phyloP scores from a whole-genome alignment of 2,888 invertebrate genomes.

The Dryobotodes eremita region DNA sequence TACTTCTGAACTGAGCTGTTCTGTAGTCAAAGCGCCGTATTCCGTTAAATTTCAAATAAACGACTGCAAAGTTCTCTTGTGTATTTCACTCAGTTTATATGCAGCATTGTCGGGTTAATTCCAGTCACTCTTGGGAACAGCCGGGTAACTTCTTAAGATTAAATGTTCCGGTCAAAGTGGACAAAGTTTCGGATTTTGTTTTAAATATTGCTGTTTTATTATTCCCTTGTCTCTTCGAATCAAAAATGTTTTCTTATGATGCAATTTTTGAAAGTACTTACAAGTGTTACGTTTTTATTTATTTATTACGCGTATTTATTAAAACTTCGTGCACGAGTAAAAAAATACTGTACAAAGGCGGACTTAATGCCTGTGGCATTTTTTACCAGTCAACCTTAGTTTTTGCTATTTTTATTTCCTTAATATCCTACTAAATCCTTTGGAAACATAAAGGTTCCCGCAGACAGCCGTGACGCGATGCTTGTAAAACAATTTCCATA shows the following conservation, averaged over 20 bases:
- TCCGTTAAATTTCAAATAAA: constrained; percentile 48
- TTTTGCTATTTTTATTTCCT: neutral
- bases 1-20: constrained; percentile 19
- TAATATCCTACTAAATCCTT: neutral
- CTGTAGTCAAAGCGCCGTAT: constrained; percentile 46
- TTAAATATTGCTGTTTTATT: constrained; percentile 32
- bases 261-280: neutral
- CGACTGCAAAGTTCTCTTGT: constrained; percentile 51
- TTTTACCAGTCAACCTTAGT: too few species aligned
- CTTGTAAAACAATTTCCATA: too few species aligned
- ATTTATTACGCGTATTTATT: too few species aligned
- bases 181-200: constrained; percentile 30
- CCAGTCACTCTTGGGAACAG: constrained; percentile 44
- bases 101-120: constrained; percentile 41
- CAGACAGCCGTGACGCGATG: too few species aligned
- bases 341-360: too few species aligned
- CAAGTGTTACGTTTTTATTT: neutral
- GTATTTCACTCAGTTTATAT: constrained; percentile 52
- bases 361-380: too few species aligned
- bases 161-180: constrained; percentile 45
- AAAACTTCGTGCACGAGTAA: too few species aligned
- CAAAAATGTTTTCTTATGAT: neutral
- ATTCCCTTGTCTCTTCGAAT: constrained; percentile 5
- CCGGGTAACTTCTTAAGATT: constrained; percentile 35
- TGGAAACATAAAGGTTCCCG: neutral